Percentiles rank a stretch among this genome's conserved stretches.
These are phyloP conservation scores for Entomobrya proxima DNA, from an alignment of 2,888 invertebrate genomes.

Conservation along the genomic window DNA sequence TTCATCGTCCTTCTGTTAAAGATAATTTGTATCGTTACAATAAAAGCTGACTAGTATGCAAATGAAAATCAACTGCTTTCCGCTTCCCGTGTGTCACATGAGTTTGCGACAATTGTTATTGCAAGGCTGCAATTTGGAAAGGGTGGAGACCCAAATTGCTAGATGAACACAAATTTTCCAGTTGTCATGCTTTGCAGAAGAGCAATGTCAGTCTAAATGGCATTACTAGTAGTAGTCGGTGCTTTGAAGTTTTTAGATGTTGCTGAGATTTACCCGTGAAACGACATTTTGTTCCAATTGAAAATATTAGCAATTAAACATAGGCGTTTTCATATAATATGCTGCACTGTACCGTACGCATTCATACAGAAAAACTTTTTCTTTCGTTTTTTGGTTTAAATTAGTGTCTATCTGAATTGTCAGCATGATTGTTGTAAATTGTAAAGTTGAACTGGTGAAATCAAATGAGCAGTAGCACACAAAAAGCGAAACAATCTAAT, in stretches of 20 bases:
- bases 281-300: no score
- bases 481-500: background rate
- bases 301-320: background rate
- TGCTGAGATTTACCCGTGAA: no score
- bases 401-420: conserved; percentile 13
- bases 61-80: no score
- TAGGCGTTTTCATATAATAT: background rate
- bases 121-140: conserved; percentile 3
- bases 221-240: no score
- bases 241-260: no score
- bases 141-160: conserved; percentile 36
- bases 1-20: conserved; percentile 16
- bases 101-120: background rate
- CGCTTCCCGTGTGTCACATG: no score
- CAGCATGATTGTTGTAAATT: conserved; percentile 1
- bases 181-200: conserved; percentile 22
- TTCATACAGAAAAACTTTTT: background rate
- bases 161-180: conserved; percentile 48
- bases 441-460: background rate
- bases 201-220: conserved; percentile 12
- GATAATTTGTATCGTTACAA: no score
- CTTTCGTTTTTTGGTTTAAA: background rate
- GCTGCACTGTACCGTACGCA: background rate
- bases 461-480: background rate
- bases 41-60: no score